Base-by-base conservation (phyloP, 2,797 vertebrate species). In the Acanthornis magna region DNA sequence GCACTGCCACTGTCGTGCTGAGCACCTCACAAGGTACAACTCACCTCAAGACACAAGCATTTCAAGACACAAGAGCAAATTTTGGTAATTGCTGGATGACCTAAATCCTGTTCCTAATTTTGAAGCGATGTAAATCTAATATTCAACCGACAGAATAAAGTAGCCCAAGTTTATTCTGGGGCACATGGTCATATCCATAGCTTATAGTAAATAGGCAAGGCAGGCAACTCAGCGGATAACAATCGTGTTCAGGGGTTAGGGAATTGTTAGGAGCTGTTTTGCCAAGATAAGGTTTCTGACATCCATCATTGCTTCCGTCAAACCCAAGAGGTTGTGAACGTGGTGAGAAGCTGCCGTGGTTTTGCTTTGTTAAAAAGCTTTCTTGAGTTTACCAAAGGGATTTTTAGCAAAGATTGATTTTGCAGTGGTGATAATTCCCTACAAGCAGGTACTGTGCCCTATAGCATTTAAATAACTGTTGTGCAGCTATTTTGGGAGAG, bases 241-340 rank as follows among this genome's bases (percentile, higher is more conserved):
- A 75, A 96, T 95, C 71, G 0, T 34, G 30, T 66, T 94, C 83
- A 70, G 85, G 85, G 94, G 70, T 95, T 90, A 86, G 51, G 67
- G 88, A 67, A 94, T 95, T 96, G 95, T 96, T 88, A 65, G 68
- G 62, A 93, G 77, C 76, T 96, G 96, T 95, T 96, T 90, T 91
- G 85, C 83, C 62, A 75, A 96, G 95, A 96, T 96, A 96, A 96
- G 94, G 73, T 84, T 95, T 81, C 91, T 95, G 85, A 95, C 93
- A 96, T 95, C 83, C 88, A 95, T 95, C 96, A 95, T 42, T 84
- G 73, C 94, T 88, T 88, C 91, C 93, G 95, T 94, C 94, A 96
- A 51, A 79, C 40, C n/a, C 2, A 7, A 90, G 83, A 88, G 63
- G 67, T 2, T 86, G 51, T 53, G 76, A 95, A 55, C 0, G 0